Conservation (phyloP, 2,113 vertebrate species). For the Dicaeum eximium region DNA sequence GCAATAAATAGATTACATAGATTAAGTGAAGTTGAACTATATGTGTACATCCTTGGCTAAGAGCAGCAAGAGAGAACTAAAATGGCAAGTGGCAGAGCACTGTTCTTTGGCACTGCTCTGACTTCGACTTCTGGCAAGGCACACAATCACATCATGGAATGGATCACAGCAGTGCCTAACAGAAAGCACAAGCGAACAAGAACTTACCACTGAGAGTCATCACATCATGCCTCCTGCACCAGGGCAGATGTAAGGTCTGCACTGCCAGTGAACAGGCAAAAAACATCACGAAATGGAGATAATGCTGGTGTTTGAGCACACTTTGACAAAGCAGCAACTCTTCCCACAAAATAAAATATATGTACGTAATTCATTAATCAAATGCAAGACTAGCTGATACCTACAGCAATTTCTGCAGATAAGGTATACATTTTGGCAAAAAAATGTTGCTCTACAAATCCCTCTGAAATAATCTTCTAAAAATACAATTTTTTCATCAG, state of each 20-base stretch:
- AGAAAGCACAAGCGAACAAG: neutral
- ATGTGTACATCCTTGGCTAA: neutral
- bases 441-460: neutral
- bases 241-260: neutral
- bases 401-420: neutral
- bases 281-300: neutral
- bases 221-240: neutral
- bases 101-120: neutral
- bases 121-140: neutral
- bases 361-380: neutral
- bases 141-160: neutral
- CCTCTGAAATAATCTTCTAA: neutral
- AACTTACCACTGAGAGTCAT: neutral
- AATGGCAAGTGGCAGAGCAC: neutral
- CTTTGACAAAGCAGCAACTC: neutral
- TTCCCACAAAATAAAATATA: neutral
- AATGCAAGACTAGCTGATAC: neutral
- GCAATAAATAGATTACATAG: neutral
- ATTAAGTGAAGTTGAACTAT: neutral
- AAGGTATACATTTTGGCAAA: neutral
- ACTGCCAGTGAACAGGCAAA: neutral
- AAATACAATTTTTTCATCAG: neutral
- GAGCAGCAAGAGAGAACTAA: neutral
- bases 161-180: rapidly evolving
- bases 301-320: neutral